These are phyloP conservation scores for Muricea muricata DNA, from an alignment of 92 coral and sea anemone genomes.

Conservation along the genomic window DNA sequence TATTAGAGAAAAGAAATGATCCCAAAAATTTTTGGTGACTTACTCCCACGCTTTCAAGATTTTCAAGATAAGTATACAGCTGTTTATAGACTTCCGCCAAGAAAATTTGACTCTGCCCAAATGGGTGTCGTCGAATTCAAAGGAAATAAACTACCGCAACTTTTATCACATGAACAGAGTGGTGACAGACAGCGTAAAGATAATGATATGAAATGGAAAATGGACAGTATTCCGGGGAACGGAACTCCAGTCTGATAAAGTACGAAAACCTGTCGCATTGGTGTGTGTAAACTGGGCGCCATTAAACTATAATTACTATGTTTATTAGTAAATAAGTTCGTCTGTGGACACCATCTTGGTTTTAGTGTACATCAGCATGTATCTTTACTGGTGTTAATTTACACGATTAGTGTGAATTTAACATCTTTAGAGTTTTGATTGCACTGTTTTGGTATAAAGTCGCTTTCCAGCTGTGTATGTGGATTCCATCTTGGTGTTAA, in stretches of 20 bases:
- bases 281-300: no score
- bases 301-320: no score
- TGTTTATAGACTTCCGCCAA: constrained; percentile 92
- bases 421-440: no score
- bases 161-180: constrained; percentile 77
- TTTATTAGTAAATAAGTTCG: no score
- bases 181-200: constrained; percentile 64
- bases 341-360: no score
- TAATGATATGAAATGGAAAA: constrained; percentile 39
- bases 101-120: constrained; percentile 88
- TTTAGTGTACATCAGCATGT: no score
- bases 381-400: no score
- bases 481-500: no score
- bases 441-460: no score
- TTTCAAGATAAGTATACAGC: constrained; percentile 76
- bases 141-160: constrained; percentile 84
- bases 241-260: constrained; percentile 88
- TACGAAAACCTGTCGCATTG: not conserved
- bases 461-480: no score
- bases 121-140: constrained; percentile 95
- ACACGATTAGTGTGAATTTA: no score
- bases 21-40: constrained; percentile 93
- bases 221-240: constrained; percentile 67
- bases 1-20: constrained; percentile 87
- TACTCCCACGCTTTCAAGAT: constrained; percentile 79